Conservation (phyloP, 2,113 vertebrate species). For the Nettapus auritus region DNA sequence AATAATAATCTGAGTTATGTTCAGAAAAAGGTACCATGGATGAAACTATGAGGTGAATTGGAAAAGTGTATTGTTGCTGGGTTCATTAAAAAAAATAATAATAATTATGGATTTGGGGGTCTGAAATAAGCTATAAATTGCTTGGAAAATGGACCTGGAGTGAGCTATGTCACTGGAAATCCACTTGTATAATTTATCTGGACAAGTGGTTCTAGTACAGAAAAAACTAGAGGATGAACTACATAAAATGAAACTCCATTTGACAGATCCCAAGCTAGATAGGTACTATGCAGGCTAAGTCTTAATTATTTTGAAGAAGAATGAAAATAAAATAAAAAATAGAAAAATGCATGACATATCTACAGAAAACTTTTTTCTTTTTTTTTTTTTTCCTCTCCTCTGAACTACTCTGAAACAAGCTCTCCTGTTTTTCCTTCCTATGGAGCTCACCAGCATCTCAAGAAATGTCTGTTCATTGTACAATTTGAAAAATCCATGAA, state of each 20-base stretch:
- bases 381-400: background rate
- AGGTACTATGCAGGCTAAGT: background rate
- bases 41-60: background rate
- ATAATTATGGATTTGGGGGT: background rate
- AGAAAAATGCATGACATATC: background rate
- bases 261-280: background rate
- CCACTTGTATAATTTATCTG: background rate
- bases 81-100: background rate
- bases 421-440: background rate
- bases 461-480: background rate
- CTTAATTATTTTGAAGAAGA: background rate
- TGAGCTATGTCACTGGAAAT: background rate
- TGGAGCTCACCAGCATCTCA: background rate
- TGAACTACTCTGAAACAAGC: background rate
- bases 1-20: background rate
- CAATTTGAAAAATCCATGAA: background rate
- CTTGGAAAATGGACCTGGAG: background rate
- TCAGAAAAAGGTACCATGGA: background rate
- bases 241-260: background rate
- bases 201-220: background rate
- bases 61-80: background rate
- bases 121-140: background rate
- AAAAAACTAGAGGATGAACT: background rate
- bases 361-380: background rate
- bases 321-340: background rate